Percentiles rank a stretch among this genome's conserved stretches.
Evolutionary conservation across 1,140 invertebrate genomes (phyloP).

Genomic region (Heliothis virescens): DNA sequence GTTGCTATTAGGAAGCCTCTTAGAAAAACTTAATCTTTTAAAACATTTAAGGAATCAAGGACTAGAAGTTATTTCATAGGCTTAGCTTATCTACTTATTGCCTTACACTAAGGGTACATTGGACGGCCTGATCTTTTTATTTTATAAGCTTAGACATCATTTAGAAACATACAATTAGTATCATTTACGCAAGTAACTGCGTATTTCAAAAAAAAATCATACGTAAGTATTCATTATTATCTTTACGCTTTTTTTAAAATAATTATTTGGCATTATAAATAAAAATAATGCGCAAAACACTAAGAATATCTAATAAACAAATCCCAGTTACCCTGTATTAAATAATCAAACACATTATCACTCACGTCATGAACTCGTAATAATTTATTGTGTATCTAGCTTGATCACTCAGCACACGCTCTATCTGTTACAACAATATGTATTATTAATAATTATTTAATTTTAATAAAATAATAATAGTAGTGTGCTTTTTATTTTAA

Average conservation of each 20-base stretch:
- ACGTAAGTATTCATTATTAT: too few species aligned
- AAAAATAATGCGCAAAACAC: not conserved
- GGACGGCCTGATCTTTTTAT: too few species aligned
- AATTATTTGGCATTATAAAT: not conserved
- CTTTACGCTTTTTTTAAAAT: not conserved
- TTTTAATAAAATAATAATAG: slow-evolving; percentile 11
- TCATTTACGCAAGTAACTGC: too few species aligned
- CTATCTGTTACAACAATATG: slow-evolving; percentile 26
- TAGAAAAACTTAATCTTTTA: too few species aligned
- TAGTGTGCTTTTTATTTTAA: slow-evolving; percentile 1
- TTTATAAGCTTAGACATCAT: too few species aligned
- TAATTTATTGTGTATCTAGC: slow-evolving; percentile 5
- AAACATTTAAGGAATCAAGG: too few species aligned
- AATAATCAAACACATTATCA: slow-evolving; percentile 51
- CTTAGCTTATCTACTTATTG: too few species aligned
- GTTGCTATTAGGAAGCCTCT: too few species aligned
- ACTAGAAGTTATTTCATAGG: too few species aligned
- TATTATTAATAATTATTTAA: not conserved
- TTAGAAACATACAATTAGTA: too few species aligned
- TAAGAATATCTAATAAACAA: not conserved
- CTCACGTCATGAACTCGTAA: slow-evolving; percentile 40
- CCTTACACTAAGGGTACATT: too few species aligned
- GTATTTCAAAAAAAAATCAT: too few species aligned
- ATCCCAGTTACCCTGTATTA: slow-evolving; percentile 9
- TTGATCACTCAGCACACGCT: slow-evolving; percentile 5